Evolutionary conservation across 2,888 invertebrate species (phyloP), one percentile per base, ranked within the genome.

Genomic region (Poecilobothrus nobilitatus): DNA sequence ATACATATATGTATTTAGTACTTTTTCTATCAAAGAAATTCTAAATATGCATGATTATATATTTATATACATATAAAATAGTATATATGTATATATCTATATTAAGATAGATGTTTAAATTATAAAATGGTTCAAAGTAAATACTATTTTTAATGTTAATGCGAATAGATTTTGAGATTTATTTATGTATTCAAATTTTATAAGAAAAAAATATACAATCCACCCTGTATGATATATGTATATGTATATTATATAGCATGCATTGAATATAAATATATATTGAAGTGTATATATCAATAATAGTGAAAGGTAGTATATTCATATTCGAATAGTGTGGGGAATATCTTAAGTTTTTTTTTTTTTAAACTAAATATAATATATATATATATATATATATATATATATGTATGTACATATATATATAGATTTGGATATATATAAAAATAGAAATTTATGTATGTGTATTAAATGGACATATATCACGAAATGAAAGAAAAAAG

Each of bases 71-170:
- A 37, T 37, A 37, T 37, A 37, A 37, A 37, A 41, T 15, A n/a
- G 15, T 41, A 41, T 41, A 41, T 41, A 15, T 41, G 9, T 12
- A 41, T 15, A 41, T 41, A 41, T 15, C 18, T 37, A 37, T 37
- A 37, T 37, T 37, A 37, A 53, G 9, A 53, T 53, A 15, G 1
- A 53, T 53, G 18, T 53, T 12, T 12, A 18, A 53, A 15, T n/a
- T 53, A 53, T 53, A 53, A 53, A 53, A 53, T 53, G 53, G 53
- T 53, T 53, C 53, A 53, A 53, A 53, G n/a, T 53, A 53, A 53
- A 53, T 53, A 53, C 53, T 53, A 53, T 53, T 53, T 53, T 53
- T 53, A 53, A 53, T 53, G 53, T 53, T 53, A 53, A 53, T 53
- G 53, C 53, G 53, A 53, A 53, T 53, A 53, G 53, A 53, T 53